Base-by-base conservation (phyloP, 2,113 vertebrate species). In the Pionites leucogaster region DNA sequence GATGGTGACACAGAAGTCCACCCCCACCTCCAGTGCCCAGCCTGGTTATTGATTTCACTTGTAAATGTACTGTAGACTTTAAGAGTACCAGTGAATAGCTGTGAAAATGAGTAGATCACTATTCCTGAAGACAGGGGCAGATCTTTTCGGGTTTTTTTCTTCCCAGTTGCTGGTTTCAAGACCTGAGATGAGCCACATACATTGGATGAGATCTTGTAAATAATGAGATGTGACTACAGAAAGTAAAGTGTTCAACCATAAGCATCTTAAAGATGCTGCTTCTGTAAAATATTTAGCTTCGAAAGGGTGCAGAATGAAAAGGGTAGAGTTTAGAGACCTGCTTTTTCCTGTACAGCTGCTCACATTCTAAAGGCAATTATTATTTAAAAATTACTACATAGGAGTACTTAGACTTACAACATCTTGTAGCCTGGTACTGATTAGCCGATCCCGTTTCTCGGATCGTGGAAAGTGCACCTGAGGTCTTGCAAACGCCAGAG, bases 271-370 rank as follows among this genome's bases (percentile, higher is more conserved):
- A 92, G 77, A 63, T 79, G 57, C 9, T 93, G 15, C 31, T 27
- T 88, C 35, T 64, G 41, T 90, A 22, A 94, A 96, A 92, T 82
- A 92, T 85, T 93, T 94, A 41, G 6, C 33, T 65, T 79, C 31
- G 71, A 47, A 89, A 86, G 41, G 75, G 23, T 46, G 7, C 49
- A 49, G 28, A 17, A 37, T 62, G 74, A 41, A 46, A 64, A 74
- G 47, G 76, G 52, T 17, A 64, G 68, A 72, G 52, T 71, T 95
- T 65, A 69, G 81, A 78, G 67, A 86, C 44, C 55, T 64, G 57
- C 31, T n/a, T 82, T 86, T 81, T 86, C 49, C 65, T 76, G 22
- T 70, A 35, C 35, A 46, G 59, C 41, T 35, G 18, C 42, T 90
- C 0, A 0, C 70, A 25, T 53, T 93, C 57, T 52, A 50, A 78